Base-by-base conservation (phyloP, 2,888 invertebrate species). In the Blastobasis lacticolella region DNA sequence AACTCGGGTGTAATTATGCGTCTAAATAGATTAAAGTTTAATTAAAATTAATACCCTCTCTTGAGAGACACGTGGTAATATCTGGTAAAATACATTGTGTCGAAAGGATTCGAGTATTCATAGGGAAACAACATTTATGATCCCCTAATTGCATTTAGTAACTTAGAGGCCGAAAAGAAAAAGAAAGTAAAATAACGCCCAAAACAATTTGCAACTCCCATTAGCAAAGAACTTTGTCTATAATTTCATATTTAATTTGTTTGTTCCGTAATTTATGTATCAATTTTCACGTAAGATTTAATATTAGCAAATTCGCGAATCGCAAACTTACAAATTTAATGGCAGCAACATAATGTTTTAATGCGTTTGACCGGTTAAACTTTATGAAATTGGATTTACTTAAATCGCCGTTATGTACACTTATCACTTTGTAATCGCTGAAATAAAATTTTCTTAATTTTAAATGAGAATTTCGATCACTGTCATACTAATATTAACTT, bases 161-260 rank as follows among this genome's bases (percentile, higher is more conserved):
- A 62, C 57, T 64, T 61, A 57, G 57, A 57, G 62, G 63, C 54
- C 51, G 61, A 58, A 60, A 54, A 56, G 62, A 64, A 71, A 71
- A 71, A 60, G 67, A 68, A 69, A 66, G 60, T 60, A 61, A 73
- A 71, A 72, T 71, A 70, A 71, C 63, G 72, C 56, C 58, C 54
- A 69, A 73, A 79, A 73, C 71, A 76, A 78, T 75, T 78, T 71
- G 60, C 58, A 78, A 79, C 73, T 73, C 68, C 76, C 75, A 75
- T 78, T 75, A 77, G 56, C 63, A 58, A 58, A 51, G 54, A 78
- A 78, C 75, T 78, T 78, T 59, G 68, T 69, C 73, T 73, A 75
- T 78, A 73, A 71, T 73, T 77, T 75, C 65, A 72, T 73, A 73
- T 77, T 73, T 71, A 66, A 71, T 75, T 74, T 69, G 68, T 69